These are phyloP conservation scores for Phylloscopus collybita DNA, from an alignment of 2,797 vertebrate species.

Conservation along the genomic window DNA sequence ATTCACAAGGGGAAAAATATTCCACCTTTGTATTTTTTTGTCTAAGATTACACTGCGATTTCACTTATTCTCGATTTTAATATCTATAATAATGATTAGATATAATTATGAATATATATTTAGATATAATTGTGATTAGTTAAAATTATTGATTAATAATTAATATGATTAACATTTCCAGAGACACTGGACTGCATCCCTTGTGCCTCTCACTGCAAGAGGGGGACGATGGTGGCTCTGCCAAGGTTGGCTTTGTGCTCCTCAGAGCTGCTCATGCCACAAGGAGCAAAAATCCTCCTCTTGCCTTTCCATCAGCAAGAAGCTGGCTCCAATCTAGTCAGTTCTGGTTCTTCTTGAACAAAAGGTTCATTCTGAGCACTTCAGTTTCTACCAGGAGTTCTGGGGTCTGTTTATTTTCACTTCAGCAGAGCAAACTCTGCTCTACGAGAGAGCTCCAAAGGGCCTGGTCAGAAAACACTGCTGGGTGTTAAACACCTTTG, in stretches of 20 bases:
- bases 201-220: fast-evolving
- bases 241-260: not conserved
- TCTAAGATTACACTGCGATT: not conserved
- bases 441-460: not conserved
- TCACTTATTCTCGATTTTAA: not conserved
- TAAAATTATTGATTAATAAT: no score
- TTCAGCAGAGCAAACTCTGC: not conserved
- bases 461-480: not conserved
- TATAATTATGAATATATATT: not conserved
- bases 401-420: not conserved
- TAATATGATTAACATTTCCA: not conserved
- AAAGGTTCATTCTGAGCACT: not conserved
- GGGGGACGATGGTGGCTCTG: fast-evolving
- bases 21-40: no score
- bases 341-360: not conserved
- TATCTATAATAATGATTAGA: fast-evolving
- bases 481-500: not conserved
- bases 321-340: not conserved
- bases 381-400: not conserved
- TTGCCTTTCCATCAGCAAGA: not conserved
- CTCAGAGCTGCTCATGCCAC: not conserved
- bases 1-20: not conserved
- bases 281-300: not conserved
- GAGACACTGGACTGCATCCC: not conserved
- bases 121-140: no score